Conservation (phyloP, 2,113 vertebrate genomes). For the Circaetus cinerascens region DNA sequence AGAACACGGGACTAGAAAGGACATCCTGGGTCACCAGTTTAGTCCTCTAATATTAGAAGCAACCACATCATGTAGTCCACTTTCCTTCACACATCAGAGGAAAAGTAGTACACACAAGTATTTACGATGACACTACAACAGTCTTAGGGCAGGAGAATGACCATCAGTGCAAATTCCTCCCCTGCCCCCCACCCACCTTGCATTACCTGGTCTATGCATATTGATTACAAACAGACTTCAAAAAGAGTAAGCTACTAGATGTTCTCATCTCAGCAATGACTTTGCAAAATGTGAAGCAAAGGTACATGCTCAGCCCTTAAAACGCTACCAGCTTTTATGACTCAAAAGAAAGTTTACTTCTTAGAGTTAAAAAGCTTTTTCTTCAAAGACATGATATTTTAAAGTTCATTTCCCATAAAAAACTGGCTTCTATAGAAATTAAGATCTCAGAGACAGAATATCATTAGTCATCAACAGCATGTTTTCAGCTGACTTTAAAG, state of each 20-base stretch:
- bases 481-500: background rate
- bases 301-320: background rate
- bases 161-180: background rate
- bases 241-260: background rate
- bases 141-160: background rate
- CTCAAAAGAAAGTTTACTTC: background rate
- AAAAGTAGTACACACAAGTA: background rate
- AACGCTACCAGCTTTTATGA: background rate
- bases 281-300: background rate
- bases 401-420: background rate
- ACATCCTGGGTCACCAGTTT: background rate
- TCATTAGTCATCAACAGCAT: background rate
- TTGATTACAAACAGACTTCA: background rate
- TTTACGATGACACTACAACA: background rate
- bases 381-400: background rate
- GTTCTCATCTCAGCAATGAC: background rate
- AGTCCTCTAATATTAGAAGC: background rate
- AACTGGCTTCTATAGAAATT: background rate
- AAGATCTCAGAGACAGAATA: conserved; percentile 1
- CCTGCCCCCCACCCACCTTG: background rate
- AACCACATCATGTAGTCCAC: background rate
- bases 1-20: background rate
- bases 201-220: background rate
- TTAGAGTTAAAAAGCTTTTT: background rate
- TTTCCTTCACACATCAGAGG: background rate